These are phyloP conservation scores for Aquatica leii DNA, from an alignment of 2,888 invertebrate genomes.

Conservation along the genomic window DNA sequence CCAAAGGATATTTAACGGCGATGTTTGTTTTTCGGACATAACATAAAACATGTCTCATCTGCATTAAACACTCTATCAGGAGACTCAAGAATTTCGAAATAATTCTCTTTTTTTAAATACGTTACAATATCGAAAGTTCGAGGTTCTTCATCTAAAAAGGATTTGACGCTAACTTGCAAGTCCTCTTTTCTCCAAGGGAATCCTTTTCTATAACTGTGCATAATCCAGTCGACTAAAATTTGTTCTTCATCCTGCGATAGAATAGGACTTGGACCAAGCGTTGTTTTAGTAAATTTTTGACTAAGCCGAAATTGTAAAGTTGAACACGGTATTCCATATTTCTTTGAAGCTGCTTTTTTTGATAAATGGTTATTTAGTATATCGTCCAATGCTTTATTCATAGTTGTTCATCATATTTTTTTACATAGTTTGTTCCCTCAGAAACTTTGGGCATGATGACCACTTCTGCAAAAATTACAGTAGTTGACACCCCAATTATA, in stretches of 20 bases:
- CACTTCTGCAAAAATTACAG: background rate
- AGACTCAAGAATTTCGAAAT: constrained; percentile 8
- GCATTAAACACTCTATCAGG: constrained; percentile 8
- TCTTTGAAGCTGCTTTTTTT: constrained; percentile 9
- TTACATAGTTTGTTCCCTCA: background rate
- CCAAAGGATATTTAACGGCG: too few species aligned
- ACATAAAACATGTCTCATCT: constrained; percentile 40
- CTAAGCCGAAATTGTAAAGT: constrained; percentile 34
- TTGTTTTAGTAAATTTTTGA: constrained; percentile 29
- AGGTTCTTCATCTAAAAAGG: background rate
- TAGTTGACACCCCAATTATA: too few species aligned
- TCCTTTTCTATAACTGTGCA: constrained; percentile 27
- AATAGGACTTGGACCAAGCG: constrained; percentile 30
- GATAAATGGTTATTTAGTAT: background rate
- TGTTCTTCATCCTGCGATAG: constrained; percentile 21
- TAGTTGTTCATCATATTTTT: background rate
- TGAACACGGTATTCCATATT: constrained; percentile 26
- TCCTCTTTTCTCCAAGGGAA: constrained; percentile 13
- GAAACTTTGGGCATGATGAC: background rate
- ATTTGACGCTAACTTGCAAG: background rate
- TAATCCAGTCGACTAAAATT: constrained; percentile 22
- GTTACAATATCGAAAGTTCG: background rate
- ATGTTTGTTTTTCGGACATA: constrained; percentile 50
- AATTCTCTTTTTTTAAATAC: constrained; percentile 2
- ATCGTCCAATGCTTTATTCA: background rate